Percentiles rank a stretch among this genome's conserved stretches.
phyloP scores from a whole-genome alignment of 1,140 invertebrate genomes.

The Uloborus diversus region DNA sequence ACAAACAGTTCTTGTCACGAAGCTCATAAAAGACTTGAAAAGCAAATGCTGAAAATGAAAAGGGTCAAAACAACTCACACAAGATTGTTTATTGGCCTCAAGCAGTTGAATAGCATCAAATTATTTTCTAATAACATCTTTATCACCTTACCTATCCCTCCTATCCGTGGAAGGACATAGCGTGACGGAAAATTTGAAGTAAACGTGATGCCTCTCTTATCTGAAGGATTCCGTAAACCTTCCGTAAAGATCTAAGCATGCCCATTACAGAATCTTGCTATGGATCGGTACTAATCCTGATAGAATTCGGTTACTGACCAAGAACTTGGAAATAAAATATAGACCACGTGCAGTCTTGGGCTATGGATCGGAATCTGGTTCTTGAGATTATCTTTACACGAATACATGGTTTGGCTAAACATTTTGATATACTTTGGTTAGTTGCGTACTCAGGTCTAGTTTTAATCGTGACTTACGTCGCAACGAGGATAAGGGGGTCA shows the following conservation, averaged over 20 bases:
- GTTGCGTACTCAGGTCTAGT: neutral
- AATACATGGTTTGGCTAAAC: constrained; percentile 6
- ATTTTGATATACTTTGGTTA: neutral
- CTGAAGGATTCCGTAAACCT: neutral
- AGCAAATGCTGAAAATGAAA: neutral
- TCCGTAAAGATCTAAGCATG: neutral
- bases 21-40: neutral
- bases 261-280: neutral
- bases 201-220: neutral
- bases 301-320: neutral
- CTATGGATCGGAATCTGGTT: neutral
- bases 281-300: neutral
- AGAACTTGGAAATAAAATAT: constrained; percentile 21
- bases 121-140: constrained; percentile 1
- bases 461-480: constrained; percentile 13
- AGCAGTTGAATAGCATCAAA: neutral
- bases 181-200: neutral
- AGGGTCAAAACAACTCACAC: too few species aligned
- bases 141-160: neutral
- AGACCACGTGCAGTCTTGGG: constrained; percentile 15
- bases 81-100: neutral
- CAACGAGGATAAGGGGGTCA: constrained; percentile 26
- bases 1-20: too few species aligned
- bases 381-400: neutral
- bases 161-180: constrained; percentile 2